A percentile compares a stretch with the other conserved stretches of the same genome.
Conservation (phyloP, 2,888 invertebrate genomes). For the Agrotis segetum region DNA sequence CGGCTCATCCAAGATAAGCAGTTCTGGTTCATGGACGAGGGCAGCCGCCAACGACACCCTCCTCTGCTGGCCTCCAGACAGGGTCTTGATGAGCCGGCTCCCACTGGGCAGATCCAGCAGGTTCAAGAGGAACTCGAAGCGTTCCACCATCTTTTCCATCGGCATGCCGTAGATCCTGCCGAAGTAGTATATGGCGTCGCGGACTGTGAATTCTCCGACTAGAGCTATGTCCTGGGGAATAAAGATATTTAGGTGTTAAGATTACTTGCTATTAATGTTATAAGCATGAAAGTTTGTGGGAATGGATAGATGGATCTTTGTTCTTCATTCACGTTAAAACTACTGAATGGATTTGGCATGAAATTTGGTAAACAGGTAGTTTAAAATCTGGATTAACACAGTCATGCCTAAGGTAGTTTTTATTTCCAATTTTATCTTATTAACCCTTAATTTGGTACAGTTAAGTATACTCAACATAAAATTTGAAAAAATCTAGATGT, state of each 20-base stretch:
- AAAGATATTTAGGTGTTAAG: neutral
- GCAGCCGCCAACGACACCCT: conserved; percentile 97
- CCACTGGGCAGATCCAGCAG: conserved; percentile 95
- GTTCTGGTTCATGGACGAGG: conserved; percentile 96
- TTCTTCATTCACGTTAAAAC: no score
- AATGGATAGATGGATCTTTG: no score
- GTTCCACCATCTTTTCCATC: conserved; percentile 91
- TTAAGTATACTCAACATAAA: no score
- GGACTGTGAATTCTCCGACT: conserved; percentile 95
- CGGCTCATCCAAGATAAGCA: conserved; percentile 97
- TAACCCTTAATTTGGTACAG: no score
- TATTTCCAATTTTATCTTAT: no score
- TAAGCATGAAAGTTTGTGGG: no score
- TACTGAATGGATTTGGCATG: no score
- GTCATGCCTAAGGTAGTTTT: no score
- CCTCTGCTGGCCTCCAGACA: conserved; percentile 97
- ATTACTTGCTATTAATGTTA: no score
- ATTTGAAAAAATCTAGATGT: no score
- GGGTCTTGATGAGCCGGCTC: conserved; percentile 92
- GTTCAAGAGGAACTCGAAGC: conserved; percentile 93
- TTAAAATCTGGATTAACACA: no score
- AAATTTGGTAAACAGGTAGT: no score
- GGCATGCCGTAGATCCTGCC: conserved; percentile 96
- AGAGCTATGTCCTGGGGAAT: conserved; percentile 93
- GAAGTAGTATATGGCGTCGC: conserved; percentile 96